Evolutionary conservation across 2,797 vertebrate species (phyloP).

Genomic region (Oceanodroma leucorhoa): DNA sequence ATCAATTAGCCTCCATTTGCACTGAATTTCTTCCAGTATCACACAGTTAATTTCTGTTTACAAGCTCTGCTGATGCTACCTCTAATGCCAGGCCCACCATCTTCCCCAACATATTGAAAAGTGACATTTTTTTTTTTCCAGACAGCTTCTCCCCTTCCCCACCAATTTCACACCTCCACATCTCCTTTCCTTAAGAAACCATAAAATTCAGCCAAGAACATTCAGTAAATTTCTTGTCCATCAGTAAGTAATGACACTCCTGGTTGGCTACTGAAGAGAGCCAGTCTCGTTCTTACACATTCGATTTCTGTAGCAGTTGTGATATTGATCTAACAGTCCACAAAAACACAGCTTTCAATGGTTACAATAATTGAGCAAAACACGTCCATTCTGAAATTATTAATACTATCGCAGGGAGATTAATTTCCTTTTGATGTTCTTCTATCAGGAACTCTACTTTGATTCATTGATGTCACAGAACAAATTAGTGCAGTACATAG

Average conservation of each 20-base stretch:
- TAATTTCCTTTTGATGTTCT: slow-evolving; percentile 61
- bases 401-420: slow-evolving; percentile 39
- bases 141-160: not conserved
- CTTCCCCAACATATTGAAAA: not conserved
- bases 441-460: slow-evolving; percentile 60
- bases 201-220: not conserved
- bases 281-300: not conserved
- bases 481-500: slow-evolving; percentile 55
- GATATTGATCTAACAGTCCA: slow-evolving; percentile 10
- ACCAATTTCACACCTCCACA: not conserved
- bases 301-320: not conserved
- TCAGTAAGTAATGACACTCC: not conserved
- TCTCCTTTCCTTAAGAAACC: not conserved
- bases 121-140: not conserved
- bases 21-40: not conserved
- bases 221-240: not conserved
- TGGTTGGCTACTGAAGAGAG: not conserved
- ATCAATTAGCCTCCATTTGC: not conserved
- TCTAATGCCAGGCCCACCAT: not conserved
- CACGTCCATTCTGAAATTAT: slow-evolving; percentile 52
- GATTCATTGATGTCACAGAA: slow-evolving; percentile 66
- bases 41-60: not conserved
- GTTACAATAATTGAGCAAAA: slow-evolving; percentile 61
- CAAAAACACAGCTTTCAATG: slow-evolving; percentile 30
- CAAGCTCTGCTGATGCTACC: not conserved